A percentile compares a stretch with the other conserved stretches of the same genome.
phyloP scores from a whole-genome alignment of 2,113 vertebrate genomes.

The Cyanoliseus patagonus region DNA sequence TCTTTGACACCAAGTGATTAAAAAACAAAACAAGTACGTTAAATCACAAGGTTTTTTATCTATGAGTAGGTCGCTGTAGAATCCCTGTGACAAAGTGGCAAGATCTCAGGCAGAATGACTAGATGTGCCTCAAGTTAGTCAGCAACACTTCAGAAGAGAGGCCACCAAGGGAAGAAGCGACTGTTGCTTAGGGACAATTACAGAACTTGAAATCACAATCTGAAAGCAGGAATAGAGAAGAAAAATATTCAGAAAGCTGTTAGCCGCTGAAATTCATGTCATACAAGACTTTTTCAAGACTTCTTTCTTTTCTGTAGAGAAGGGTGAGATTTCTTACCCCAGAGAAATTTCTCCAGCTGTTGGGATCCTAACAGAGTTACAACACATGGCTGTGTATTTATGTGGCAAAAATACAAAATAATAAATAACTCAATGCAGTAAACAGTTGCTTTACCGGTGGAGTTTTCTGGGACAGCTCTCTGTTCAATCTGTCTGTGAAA shows the following conservation, averaged over 20 bases:
- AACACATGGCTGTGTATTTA: neutral
- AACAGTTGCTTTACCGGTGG: conserved; percentile 83
- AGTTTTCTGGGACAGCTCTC: conserved; percentile 98
- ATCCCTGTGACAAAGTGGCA: neutral
- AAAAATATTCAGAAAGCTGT: neutral
- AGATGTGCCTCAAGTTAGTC: neutral
- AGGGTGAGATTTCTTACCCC: neutral
- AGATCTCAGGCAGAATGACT: neutral
- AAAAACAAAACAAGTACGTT: neutral
- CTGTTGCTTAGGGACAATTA: neutral
- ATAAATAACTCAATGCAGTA: neutral
- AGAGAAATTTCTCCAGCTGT: neutral
- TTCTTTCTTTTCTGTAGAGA: neutral
- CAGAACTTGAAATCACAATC: neutral
- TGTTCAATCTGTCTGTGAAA: conserved; percentile 94
- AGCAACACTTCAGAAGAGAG: neutral
- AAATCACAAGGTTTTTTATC: neutral
- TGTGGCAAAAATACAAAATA: neutral
- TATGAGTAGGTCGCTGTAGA: neutral
- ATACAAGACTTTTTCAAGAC: neutral
- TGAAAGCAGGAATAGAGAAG: neutral
- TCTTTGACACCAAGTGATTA: neutral
- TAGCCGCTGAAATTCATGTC: neutral
- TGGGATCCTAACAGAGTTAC: neutral
- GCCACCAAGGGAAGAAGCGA: neutral